These are phyloP conservation scores for Drosophila virilis DNA, from an alignment of 1,140 invertebrate species.

Conservation along the genomic window DNA sequence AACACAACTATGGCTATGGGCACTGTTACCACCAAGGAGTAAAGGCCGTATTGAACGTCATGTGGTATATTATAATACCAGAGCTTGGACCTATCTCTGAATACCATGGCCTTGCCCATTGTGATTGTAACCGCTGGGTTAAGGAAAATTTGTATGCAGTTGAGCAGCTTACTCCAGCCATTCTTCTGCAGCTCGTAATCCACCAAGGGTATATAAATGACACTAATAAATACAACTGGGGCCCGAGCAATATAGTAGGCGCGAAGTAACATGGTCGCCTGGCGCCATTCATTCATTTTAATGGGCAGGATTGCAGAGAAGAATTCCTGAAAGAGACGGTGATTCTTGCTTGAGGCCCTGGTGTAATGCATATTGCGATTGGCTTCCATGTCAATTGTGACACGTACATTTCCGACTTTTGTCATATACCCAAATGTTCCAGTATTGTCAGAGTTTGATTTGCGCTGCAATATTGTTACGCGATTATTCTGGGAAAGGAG, in stretches of 20 bases:
- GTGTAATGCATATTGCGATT: no score
- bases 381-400: no score
- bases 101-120: background rate
- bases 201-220: slow-evolving; percentile 41
- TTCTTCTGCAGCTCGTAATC: slow-evolving; percentile 50
- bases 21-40: background rate
- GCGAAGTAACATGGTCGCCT: background rate
- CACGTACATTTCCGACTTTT: background rate
- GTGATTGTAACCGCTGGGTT: background rate
- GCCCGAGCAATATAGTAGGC: slow-evolving; percentile 1
- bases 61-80: background rate
- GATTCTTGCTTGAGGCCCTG: no score
- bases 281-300: background rate
- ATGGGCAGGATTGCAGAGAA: no score
- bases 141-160: slow-evolving; percentile 49
- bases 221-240: slow-evolving; percentile 17
- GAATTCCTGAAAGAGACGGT: no score
- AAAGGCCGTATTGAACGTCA: background rate
- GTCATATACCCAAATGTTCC: no score
- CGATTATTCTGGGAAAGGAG: no score
- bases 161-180: slow-evolving; percentile 63
- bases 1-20: background rate
- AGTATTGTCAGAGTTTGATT: no score
- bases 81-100: background rate
- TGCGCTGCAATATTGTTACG: no score